Evolutionary conservation across 2,113 vertebrate species (phyloP), one percentile per base, ranked within the genome.

Genomic region (Symphodus melops): DNA sequence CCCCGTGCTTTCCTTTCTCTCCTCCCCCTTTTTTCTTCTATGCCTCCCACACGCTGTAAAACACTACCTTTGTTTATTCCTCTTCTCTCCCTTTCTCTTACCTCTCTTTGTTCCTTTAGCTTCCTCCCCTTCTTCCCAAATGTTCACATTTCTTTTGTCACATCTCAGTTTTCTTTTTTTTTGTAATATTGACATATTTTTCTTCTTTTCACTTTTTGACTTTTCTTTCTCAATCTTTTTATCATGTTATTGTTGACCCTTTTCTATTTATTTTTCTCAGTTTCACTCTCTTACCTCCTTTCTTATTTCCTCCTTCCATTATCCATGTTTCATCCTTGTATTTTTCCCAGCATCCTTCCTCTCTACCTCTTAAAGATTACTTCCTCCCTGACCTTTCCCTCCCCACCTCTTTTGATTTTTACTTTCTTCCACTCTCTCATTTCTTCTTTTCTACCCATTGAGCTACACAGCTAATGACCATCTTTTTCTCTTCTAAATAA

Each of bases 21-120:
- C 65, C 74, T 81, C 79, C 58, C 44, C 20, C 37, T 57, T 80
- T 83, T 87, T 57, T 76, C 67, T 79, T 76, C 70, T 61, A 9
- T 84, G 75, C 88, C 86, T 90, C 88, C 88, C 86, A 89, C 91
- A 88, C 77, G 36, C 65, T 87, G 72, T 77, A 72, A 84, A 90
- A 86, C 72, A 62, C 68, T 61, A 80, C 84, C 82, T 89, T 89
- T 91, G 86, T 92, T 83, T 89, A 82, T 89, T 80, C 86, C 60
- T 72, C 84, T 62, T 81, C 70, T 68, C 49, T 77, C 65, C 63
- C 46, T 64, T 53, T 80, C 73, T 77, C 79, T 89, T 81, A 72
- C 76, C 77, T 80, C 83, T 83, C 88, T 85, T 81, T 85, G 83
- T 87, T 89, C 75, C 75, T 54, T 77, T 69, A 8, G 19, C 37